A percentile compares a stretch with the other conserved stretches of the same genome.
Evolutionary conservation across 2,113 vertebrate species (phyloP).

Genomic region (Nannospalax galili): DNA sequence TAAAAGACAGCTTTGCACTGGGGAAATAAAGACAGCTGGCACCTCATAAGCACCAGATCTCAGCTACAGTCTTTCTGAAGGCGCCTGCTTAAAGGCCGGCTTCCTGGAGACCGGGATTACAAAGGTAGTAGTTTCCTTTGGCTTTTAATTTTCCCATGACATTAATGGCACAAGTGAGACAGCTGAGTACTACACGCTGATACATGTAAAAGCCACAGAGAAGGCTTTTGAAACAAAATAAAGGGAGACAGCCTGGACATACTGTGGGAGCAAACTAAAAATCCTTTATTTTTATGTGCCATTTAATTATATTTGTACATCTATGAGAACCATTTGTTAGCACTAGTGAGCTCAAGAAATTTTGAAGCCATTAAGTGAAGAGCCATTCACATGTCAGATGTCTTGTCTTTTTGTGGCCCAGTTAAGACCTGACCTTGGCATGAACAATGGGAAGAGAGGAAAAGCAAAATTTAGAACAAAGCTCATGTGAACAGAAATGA

Average conservation of each 20-base stretch:
- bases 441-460: neutral
- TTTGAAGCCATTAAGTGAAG: neutral
- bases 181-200: neutral
- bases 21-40: neutral
- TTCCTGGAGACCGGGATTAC: neutral
- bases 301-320: neutral
- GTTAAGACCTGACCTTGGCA: neutral
- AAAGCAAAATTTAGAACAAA: neutral
- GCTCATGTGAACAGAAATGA: neutral
- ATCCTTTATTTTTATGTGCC: neutral
- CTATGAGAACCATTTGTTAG: neutral
- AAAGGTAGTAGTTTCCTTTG: neutral
- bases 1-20: neutral
- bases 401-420: neutral
- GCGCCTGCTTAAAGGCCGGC: neutral
- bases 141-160: neutral
- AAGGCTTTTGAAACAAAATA: neutral
- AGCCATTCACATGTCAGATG: neutral
- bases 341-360: neutral
- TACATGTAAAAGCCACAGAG: neutral
- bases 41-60: neutral
- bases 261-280: neutral
- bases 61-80: neutral
- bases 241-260: neutral
- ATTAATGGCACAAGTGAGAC: neutral